A percentile compares a stretch with the other conserved stretches of the same genome.
Evolutionary conservation across 2,888 invertebrate species (phyloP).

Genomic region (Cerceris ruficornis): DNA sequence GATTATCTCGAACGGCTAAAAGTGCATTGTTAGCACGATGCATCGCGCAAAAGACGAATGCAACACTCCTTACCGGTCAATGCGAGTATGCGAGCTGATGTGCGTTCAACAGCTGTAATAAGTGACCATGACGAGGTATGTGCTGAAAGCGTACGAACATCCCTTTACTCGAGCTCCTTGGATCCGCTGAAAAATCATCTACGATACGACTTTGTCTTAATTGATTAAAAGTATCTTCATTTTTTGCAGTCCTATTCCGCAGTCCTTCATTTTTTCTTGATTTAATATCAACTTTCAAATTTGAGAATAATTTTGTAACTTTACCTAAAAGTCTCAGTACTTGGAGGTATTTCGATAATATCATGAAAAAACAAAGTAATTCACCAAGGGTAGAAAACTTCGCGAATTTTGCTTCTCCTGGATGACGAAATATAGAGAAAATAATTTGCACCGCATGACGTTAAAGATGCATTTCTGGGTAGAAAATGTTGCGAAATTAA

Average conservation of each 20-base stretch:
- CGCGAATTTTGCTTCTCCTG: too few species aligned
- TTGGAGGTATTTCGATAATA: not conserved
- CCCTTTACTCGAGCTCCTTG: conserved; percentile 46
- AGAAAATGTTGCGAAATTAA: too few species aligned
- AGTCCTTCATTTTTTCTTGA: too few species aligned
- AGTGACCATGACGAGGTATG: conserved; percentile 78
- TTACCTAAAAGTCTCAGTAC: not conserved
- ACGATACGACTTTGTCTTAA: not conserved
- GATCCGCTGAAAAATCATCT: conserved; percentile 10
- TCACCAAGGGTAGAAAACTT: too few species aligned
- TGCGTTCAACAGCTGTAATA: conserved; percentile 59
- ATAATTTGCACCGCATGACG: too few species aligned
- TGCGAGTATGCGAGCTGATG: conserved; percentile 22
- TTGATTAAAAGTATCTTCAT: not conserved
- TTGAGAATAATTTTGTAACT: too few species aligned
- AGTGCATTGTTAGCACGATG: conserved; percentile 30
- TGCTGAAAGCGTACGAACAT: conserved; percentile 78
- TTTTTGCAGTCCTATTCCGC: too few species aligned
- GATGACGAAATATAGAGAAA: too few species aligned
- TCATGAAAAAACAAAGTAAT: too few species aligned
- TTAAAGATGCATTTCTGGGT: too few species aligned
- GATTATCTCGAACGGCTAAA: conserved; percentile 25
- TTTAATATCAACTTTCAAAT: too few species aligned
- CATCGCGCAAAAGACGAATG: conserved; percentile 19
- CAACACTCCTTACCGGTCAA: conserved; percentile 15